Percentiles rank a stretch among this genome's conserved stretches.
These are phyloP conservation scores for Himalopsyche kuldschensis DNA, from an alignment of 2,888 invertebrate genomes.

Conservation along the genomic window DNA sequence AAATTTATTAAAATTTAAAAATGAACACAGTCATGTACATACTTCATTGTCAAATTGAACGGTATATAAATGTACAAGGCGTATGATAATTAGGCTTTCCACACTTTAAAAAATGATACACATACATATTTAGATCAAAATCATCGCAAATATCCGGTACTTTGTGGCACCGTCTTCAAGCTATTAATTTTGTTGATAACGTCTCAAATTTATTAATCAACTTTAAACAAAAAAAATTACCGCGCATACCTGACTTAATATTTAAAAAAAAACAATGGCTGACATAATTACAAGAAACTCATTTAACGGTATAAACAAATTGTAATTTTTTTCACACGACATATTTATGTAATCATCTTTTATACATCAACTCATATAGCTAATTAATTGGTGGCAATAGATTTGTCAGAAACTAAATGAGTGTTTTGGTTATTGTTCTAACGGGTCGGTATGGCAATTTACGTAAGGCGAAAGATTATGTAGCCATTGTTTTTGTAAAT, in stretches of 20 bases:
- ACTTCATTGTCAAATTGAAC: too few relatives aligned
- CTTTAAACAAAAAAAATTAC: too few relatives aligned
- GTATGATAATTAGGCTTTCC: neutral
- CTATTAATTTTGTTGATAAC: neutral
- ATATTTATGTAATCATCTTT: neutral
- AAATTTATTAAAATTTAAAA: too few relatives aligned
- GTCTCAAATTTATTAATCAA: neutral
- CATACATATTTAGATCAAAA: neutral
- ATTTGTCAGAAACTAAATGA: neutral
- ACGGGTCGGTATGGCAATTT: neutral
- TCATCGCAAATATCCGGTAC: too few relatives aligned
- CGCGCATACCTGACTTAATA: neutral
- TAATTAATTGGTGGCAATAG: neutral
- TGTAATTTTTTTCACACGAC: neutral
- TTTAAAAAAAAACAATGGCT: neutral
- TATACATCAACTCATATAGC: neutral
- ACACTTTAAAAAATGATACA: neutral
- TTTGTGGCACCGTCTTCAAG: neutral
- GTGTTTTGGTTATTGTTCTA: neutral
- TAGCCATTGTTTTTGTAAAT: neutral
- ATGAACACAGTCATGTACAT: too few relatives aligned
- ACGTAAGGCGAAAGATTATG: neutral
- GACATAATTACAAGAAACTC: neutral
- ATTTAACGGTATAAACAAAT: neutral
- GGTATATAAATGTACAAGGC: neutral